Evolutionary conservation across 2,797 vertebrate genomes (phyloP).

Genomic region (Halcyon leucocephala): DNA sequence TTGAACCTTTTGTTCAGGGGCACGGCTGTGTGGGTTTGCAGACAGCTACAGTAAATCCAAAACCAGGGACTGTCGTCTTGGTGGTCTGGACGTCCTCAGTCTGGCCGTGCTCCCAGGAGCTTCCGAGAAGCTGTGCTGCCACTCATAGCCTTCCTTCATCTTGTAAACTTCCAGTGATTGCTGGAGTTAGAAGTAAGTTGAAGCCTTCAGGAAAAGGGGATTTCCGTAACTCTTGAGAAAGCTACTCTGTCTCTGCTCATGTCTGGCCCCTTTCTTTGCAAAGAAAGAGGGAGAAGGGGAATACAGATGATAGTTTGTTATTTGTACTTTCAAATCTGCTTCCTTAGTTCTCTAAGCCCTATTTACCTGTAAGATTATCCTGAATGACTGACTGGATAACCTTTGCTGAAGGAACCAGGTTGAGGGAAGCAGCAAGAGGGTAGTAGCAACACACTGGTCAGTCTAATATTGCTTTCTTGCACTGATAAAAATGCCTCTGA

Average conservation of each 20-base stretch:
- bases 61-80: slow-evolving; percentile 18
- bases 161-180: background rate
- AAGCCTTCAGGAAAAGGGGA: slow-evolving; percentile 8
- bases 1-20: slow-evolving; percentile 69
- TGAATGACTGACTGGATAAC: background rate
- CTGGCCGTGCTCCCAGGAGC: slow-evolving; percentile 47
- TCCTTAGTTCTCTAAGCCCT: background rate
- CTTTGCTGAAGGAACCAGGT: background rate
- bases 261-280: background rate
- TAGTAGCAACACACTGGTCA: background rate
- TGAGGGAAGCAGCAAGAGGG: background rate
- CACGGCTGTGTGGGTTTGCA: slow-evolving; percentile 47
- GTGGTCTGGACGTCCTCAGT: slow-evolving; percentile 42
- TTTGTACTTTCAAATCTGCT: background rate
- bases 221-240: slow-evolving; percentile 2
- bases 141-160: slow-evolving; percentile 30
- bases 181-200: background rate
- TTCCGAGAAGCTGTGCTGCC: slow-evolving; percentile 50
- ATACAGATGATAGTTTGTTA: background rate
- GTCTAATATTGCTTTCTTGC: background rate
- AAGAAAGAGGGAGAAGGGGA: background rate
- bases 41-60: slow-evolving; percentile 47
- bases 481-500: background rate
- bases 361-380: background rate
- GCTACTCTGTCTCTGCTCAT: background rate